Conservation (phyloP, 92 coral and sea anemone species). For the Porites rus region DNA sequence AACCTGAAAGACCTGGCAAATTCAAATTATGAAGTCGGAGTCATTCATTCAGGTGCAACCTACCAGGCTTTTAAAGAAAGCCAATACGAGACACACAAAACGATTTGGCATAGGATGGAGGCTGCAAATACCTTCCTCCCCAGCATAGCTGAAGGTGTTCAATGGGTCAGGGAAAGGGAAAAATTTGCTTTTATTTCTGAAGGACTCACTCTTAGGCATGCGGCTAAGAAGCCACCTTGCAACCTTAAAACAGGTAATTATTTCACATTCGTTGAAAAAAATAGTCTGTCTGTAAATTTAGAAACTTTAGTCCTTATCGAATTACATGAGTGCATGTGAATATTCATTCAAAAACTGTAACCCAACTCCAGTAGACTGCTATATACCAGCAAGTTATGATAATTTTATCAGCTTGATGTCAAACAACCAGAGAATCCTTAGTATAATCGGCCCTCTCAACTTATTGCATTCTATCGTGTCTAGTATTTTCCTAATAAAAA, state of each 20-base stretch:
- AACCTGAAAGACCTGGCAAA: conserved; percentile 41
- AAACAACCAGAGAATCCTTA: too few species aligned
- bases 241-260: neutral
- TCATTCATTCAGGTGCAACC: neutral
- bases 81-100: neutral
- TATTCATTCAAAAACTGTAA: too few species aligned
- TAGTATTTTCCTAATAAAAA: too few species aligned
- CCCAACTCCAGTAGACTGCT: too few species aligned
- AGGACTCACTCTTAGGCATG: neutral
- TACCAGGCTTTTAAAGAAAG: neutral
- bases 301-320: too few species aligned
- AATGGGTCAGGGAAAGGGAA: neutral
- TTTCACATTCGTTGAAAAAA: too few species aligned
- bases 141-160: neutral
- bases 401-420: too few species aligned
- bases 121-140: neutral
- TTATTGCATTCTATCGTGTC: too few species aligned
- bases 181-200: neutral
- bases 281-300: too few species aligned
- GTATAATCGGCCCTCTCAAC: too few species aligned
- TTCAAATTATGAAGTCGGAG: neutral
- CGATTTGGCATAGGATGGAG: neutral
- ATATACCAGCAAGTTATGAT: too few species aligned
- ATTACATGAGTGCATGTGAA: too few species aligned
- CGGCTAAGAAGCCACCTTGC: neutral